Percentiles rank a stretch among this genome's conserved stretches.
phyloP scores from a whole-genome alignment of 2,888 invertebrate genomes.

The Polydrusus pterygomalis region DNA sequence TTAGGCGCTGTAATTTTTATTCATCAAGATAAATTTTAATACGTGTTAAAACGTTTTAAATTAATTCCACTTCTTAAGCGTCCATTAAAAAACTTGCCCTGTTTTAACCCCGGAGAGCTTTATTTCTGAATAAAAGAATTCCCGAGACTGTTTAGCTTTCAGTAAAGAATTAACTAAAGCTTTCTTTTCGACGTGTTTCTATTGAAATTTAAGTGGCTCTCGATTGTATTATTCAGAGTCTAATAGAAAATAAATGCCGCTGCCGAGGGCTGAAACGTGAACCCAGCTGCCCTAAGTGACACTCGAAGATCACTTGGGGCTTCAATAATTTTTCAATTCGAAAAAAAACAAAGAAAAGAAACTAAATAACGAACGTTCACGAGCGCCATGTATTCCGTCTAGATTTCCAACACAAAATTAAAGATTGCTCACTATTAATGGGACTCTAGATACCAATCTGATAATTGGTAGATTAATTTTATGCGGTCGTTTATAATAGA shows the following conservation, averaged over 20 bases:
- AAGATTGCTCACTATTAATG: not conserved
- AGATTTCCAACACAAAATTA: not conserved
- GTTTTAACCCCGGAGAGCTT: constrained; percentile 21
- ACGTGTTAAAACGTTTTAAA: constrained; percentile 29
- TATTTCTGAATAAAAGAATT: constrained; percentile 49
- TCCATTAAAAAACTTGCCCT: constrained; percentile 35
- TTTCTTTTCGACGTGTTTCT: constrained; percentile 57
- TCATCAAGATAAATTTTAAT: constrained; percentile 27
- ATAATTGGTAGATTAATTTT: not conserved
- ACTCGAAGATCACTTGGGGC: constrained; percentile 58
- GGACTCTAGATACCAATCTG: not conserved
- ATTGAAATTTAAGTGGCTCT: constrained; percentile 63
- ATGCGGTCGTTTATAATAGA: too few relatives aligned
- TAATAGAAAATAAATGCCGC: constrained; percentile 66
- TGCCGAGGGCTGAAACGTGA: constrained; percentile 59
- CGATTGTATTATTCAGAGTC: constrained; percentile 65
- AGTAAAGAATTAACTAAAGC: constrained; percentile 56
- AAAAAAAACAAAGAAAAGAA: constrained; percentile 51
- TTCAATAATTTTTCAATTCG: constrained; percentile 59
- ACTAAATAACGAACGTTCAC: constrained; percentile 37
- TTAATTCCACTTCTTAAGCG: constrained; percentile 34
- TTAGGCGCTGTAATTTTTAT: constrained; percentile 3
- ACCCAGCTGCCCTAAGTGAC: constrained; percentile 54
- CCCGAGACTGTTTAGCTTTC: constrained; percentile 49
- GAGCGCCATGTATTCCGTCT: constrained; percentile 1